Conservation (phyloP, 2,113 vertebrate genomes). For the Ploceus nigricollis region DNA sequence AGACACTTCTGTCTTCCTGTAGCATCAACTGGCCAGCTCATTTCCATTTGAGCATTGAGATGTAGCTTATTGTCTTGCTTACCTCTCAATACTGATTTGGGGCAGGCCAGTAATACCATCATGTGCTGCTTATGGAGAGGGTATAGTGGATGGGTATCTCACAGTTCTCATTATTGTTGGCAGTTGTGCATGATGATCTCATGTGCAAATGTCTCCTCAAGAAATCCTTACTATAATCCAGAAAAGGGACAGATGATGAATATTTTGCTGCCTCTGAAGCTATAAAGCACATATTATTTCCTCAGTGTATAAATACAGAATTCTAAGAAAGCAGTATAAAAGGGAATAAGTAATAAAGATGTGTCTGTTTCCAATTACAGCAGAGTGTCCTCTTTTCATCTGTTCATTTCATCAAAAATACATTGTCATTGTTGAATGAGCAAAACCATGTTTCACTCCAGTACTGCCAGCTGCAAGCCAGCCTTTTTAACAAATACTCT, state of each 20-base stretch:
- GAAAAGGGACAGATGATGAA: background rate
- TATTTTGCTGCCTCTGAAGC: background rate
- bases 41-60: background rate
- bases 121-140: background rate
- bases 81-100: background rate
- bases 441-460: background rate
- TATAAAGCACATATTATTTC: background rate
- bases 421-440: background rate
- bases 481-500: slow-evolving; percentile 1
- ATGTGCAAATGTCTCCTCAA: background rate
- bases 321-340: background rate
- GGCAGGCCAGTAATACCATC: background rate
- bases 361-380: background rate
- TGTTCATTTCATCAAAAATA: slow-evolving; percentile 6
- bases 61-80: background rate
- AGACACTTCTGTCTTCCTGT: background rate
- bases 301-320: background rate
- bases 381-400: background rate
- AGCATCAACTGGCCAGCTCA: background rate
- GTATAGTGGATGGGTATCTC: background rate
- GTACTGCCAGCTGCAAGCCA: background rate
- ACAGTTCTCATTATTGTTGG: background rate
- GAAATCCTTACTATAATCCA: background rate
- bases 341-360: background rate
- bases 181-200: background rate